These are phyloP conservation scores for Callipepla californica DNA, from an alignment of 2,113 vertebrate species.

Conservation along the genomic window DNA sequence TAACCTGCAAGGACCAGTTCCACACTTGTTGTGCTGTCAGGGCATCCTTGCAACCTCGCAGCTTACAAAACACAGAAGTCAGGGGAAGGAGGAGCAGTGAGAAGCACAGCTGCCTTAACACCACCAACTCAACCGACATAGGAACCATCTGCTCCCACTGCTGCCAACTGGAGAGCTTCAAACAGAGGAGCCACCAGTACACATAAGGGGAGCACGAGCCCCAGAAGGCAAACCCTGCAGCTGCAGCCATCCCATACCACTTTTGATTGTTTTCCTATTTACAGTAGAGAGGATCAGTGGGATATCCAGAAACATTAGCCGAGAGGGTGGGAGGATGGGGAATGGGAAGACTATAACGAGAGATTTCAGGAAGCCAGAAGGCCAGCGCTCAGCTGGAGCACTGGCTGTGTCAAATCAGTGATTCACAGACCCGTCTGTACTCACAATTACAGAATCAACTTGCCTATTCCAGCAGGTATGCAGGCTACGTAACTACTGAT, in stretches of 20 bases:
- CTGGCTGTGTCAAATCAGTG: neutral
- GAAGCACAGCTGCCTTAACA: neutral
- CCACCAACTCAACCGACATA: neutral
- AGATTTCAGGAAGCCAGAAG: neutral
- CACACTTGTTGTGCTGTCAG: fast-evolving
- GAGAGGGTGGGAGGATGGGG: neutral
- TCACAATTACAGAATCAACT: neutral
- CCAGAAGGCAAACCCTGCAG: neutral
- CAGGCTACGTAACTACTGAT: neutral
- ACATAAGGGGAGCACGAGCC: neutral
- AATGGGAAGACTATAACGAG: neutral
- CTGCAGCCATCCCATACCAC: neutral
- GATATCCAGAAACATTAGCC: slow-evolving; percentile 1
- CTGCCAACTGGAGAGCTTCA: neutral
- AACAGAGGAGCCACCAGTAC: fast-evolving
- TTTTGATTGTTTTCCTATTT: neutral
- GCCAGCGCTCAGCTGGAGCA: neutral
- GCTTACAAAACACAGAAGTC: neutral
- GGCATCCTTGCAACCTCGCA: neutral
- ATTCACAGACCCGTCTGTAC: neutral
- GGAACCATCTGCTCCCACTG: neutral
- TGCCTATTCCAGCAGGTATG: neutral
- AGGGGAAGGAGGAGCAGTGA: neutral
- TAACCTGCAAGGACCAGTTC: neutral
- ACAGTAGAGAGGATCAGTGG: neutral